Percentiles rank a stretch among this genome's conserved stretches.
Conservation (phyloP, 2,888 invertebrate genomes). For the Eremobia ochroleuca region DNA sequence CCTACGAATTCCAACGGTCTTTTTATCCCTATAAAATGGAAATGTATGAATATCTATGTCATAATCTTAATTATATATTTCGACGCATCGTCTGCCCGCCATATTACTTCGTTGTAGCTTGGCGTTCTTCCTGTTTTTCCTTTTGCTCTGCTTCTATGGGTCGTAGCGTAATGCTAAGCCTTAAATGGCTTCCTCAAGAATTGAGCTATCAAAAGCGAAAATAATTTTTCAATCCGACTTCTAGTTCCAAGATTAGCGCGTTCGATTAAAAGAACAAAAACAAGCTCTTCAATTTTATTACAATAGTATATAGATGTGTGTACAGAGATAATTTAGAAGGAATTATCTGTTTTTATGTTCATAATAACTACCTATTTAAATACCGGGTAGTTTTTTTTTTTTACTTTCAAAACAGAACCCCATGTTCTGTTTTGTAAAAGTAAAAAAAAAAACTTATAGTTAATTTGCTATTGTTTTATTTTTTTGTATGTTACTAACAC, state of each 20-base stretch:
- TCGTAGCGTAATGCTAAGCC: not conserved
- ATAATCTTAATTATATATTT: not conserved
- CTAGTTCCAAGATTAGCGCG: not conserved
- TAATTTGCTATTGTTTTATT: too few relatives aligned
- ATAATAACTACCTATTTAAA: too few relatives aligned
- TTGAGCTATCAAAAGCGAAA: not conserved
- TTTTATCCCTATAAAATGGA: not conserved
- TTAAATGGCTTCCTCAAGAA: not conserved
- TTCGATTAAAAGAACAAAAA: not conserved
- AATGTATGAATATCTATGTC: not conserved
- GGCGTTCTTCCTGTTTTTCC: not conserved
- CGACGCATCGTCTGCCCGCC: not conserved
- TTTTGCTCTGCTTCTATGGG: not conserved
- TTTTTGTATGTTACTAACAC: too few relatives aligned
- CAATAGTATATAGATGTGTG: too few relatives aligned
- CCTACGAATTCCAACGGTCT: not conserved
- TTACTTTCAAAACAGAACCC: too few relatives aligned
- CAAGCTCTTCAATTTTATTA: not conserved
- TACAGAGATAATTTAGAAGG: not conserved
- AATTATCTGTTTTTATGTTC: too few relatives aligned
- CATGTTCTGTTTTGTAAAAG: not conserved
- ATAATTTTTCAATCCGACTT: rapidly evolving
- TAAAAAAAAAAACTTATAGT: too few relatives aligned
- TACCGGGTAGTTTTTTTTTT: too few relatives aligned
- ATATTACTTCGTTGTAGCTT: not conserved